Conservation (phyloP, 2,888 invertebrate species). For the Eurytoma californica region DNA sequence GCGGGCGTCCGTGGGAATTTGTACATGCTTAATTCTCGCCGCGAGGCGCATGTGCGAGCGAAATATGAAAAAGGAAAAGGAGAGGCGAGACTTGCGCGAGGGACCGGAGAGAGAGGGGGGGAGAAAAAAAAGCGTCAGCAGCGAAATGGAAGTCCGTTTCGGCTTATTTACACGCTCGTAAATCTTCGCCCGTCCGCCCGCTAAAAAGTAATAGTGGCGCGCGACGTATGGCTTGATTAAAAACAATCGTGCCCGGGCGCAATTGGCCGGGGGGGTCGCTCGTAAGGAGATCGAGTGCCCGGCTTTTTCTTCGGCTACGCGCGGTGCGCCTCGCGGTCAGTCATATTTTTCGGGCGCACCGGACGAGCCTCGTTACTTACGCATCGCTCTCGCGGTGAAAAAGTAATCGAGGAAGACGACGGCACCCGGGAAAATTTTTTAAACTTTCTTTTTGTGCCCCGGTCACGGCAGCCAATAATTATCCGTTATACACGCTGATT, state of each 20-base stretch:
- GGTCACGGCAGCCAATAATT: too few species aligned
- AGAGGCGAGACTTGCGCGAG: not conserved
- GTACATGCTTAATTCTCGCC: conserved; percentile 23
- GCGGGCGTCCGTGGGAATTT: conserved; percentile 1
- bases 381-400: not conserved
- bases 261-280: conserved; percentile 29
- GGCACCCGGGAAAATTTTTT: too few species aligned
- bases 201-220: conserved; percentile 35
- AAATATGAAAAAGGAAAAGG: conserved; percentile 14
- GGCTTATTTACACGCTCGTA: conserved; percentile 68
- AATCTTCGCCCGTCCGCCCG: conserved; percentile 59
- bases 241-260: conserved; percentile 39
- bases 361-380: conserved; percentile 16
- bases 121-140: conserved; percentile 26
- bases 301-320: conserved; percentile 12
- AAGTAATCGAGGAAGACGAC: too few species aligned
- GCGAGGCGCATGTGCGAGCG: not conserved
- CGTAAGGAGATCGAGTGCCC: not conserved
- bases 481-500: too few species aligned
- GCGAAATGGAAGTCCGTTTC: conserved; percentile 61
- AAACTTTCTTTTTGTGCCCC: too few species aligned
- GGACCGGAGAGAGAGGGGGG: conserved; percentile 3
- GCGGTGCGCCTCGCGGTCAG: not conserved
- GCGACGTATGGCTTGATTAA: conserved; percentile 37
- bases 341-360: not conserved